Evolutionary conservation across 2,797 vertebrate species (phyloP), one percentile per base, ranked within the genome.

Genomic region (Myiothlypis coronata): DNA sequence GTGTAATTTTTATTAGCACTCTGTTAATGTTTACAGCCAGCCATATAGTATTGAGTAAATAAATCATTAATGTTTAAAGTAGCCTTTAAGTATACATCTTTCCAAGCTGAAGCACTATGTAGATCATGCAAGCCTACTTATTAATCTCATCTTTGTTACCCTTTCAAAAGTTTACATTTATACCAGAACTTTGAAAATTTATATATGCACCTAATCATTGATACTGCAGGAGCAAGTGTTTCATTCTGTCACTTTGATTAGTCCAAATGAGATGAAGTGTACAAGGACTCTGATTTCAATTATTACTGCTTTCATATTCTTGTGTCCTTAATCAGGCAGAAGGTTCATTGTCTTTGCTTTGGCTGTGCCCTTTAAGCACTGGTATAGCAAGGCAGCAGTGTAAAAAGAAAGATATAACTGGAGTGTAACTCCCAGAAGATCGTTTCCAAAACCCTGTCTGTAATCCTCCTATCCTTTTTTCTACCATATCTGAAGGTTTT

Each of bases 231-330:
- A 78, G 34, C 14, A 77, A 69, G n/a, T 49, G 21, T 59, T 91
- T 88, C 53, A 49, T 83, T 90, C 70, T 90, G 39, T 14, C 56
- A 61, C 74, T 72, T 78, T 78, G 88, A 91, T 90, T 91, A 90
- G 77, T 64, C 44, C 59, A 93, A 90, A 86, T 89, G 55, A 82
- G 46, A 67, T 70, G n/a, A 89, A 80, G 35, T 15, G 26, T 44
- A 2, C 59, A 60, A 74, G 18, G 18, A 30, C 61, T 57, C 28
- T 83, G 46, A 64, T 89, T 87, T 91, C 85, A 88, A 89, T 93
- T 84, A 60, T 44, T 84, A 30, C 50, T 52, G 17, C 52, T 78
- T 77, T 57, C 83, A 59, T 92, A 34, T 27, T 65, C 26, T 72
- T 5, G 1, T 74, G 56, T 61, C 67, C 50, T 95, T 90, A 71